These are phyloP conservation scores for Camelus dromedarius DNA, from an alignment of 2,113 vertebrate genomes.

Conservation along the genomic window DNA sequence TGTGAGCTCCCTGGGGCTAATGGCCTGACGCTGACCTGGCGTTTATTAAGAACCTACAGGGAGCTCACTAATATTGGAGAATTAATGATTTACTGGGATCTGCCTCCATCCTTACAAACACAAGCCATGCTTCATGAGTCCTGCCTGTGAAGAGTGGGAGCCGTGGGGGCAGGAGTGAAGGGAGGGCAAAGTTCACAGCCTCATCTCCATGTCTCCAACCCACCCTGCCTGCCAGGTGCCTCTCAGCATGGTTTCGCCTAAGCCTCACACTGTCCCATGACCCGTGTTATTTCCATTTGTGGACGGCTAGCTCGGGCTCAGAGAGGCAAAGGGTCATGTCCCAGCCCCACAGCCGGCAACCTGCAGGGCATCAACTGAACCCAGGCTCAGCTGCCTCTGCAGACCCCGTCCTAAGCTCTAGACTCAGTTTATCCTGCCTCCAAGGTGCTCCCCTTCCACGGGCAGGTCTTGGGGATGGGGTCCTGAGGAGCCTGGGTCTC, in stretches of 20 bases:
- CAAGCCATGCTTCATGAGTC: background rate
- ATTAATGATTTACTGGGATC: background rate
- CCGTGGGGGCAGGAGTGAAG: background rate
- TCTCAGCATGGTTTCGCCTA: background rate
- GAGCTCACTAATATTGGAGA: background rate
- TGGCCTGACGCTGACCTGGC: no score
- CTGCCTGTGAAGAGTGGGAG: background rate
- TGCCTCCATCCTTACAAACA: background rate
- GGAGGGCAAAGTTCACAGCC: accelerated
- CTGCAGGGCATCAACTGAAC: background rate
- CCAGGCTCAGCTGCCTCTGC: background rate
- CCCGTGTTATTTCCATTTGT: background rate
- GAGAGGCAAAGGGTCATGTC: background rate
- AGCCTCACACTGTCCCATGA: background rate
- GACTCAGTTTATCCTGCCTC: background rate
- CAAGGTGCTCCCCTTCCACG: accelerated
- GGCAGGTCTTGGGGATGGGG: background rate
- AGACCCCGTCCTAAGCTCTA: background rate
- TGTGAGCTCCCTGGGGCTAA: background rate
- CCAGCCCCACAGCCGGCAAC: background rate
- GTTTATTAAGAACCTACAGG: background rate
- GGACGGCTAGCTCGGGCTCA: background rate
- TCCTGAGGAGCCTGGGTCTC: background rate
- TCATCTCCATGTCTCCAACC: background rate
- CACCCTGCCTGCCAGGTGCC: background rate